phyloP scores from a whole-genome alignment of 2,888 invertebrate genomes.

The Nasonovia ribisnigri region DNA sequence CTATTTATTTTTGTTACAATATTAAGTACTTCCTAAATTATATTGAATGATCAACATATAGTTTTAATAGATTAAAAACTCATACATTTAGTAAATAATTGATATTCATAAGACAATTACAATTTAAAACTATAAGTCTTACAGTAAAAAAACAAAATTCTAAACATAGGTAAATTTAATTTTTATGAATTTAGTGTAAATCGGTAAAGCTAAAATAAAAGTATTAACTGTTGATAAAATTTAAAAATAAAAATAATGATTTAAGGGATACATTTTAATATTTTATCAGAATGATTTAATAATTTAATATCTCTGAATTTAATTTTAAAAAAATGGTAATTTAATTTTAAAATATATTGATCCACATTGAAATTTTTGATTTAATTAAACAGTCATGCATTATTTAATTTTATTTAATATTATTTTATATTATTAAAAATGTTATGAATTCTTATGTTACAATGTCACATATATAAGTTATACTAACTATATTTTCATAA shows the following conservation, averaged over 20 bases:
- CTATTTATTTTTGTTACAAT: background rate
- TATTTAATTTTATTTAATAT: background rate
- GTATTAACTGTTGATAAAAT: background rate
- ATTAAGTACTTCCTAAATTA: background rate
- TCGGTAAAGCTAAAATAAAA: no score
- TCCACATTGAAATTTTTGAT: background rate
- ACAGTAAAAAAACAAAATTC: background rate
- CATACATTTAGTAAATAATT: background rate
- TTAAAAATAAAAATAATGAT: background rate
- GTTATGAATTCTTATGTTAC: no score
- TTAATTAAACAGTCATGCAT: background rate
- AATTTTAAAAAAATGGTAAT: background rate
- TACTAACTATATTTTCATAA: background rate
- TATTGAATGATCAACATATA: background rate
- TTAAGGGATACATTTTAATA: background rate
- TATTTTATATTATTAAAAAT: no score
- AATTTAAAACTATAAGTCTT: background rate
- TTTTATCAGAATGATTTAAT: background rate
- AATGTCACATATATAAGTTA: no score
- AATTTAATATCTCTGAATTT: background rate
- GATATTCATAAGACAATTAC: background rate
- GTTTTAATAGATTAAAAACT: background rate
- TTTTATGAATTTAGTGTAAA: no score
- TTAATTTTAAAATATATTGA: background rate
- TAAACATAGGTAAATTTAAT: background rate